Conservation (phyloP, 2,113 vertebrate genomes). For the Cochlearius cochlearius region DNA sequence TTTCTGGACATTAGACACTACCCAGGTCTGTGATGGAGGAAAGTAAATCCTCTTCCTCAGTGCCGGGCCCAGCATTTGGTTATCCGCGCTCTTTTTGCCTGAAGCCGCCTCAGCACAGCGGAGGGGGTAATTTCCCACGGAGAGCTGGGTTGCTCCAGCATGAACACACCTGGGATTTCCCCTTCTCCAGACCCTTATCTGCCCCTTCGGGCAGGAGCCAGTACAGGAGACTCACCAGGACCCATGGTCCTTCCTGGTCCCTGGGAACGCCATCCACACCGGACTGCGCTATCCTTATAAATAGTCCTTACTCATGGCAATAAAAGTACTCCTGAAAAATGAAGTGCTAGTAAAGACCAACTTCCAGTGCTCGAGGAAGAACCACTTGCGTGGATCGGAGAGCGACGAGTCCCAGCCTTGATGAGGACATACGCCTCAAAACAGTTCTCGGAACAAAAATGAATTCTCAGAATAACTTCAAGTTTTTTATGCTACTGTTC, state of each 20-base stretch:
- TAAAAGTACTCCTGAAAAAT: neutral
- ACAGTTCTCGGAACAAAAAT: neutral
- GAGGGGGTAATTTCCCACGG: neutral
- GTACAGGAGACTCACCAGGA: neutral
- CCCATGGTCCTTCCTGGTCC: neutral
- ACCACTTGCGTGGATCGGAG: neutral
- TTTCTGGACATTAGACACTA: neutral
- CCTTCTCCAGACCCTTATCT: neutral
- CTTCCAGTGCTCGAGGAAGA: neutral
- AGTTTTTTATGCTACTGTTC: neutral
- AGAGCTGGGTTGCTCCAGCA: neutral
- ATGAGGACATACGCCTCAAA: neutral
- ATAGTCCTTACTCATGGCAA: neutral
- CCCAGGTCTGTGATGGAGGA: neutral
- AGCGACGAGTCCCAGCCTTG: neutral
- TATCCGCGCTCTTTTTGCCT: neutral
- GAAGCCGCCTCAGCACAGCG: neutral
- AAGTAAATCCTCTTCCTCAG: neutral
- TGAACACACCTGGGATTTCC: neutral
- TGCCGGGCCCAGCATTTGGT: neutral
- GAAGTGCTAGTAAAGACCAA: neutral
- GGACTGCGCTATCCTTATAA: neutral
- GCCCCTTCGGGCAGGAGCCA: neutral
- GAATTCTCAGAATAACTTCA: neutral
- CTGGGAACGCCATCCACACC: neutral